phyloP scores from a whole-genome alignment of 2,797 vertebrate species.

The Alauda arvensis region DNA sequence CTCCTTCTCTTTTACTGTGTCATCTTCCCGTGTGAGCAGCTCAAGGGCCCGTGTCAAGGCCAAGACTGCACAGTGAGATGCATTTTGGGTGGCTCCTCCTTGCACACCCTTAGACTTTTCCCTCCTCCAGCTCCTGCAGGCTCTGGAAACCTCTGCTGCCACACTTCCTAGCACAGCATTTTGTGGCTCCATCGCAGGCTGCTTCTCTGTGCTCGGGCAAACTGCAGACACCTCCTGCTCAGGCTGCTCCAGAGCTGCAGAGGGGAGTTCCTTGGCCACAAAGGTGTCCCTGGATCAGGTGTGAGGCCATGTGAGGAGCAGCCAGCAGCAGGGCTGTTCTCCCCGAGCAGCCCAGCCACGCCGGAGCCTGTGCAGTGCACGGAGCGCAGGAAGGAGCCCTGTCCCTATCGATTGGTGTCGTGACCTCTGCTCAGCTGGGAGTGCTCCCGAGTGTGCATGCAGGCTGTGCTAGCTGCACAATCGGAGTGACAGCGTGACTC shows the following conservation, averaged over 20 bases:
- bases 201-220: background rate
- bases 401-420: rapidly evolving
- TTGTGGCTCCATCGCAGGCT: background rate
- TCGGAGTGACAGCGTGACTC: background rate
- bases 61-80: background rate
- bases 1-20: background rate
- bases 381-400: background rate
- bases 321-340: background rate
- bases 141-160: background rate
- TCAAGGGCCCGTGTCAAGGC: background rate
- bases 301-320: background rate
- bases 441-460: background rate
- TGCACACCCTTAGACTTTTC: rapidly evolving
- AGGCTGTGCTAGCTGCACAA: slow-evolving; percentile 5
- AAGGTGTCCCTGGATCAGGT: background rate
- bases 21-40: background rate
- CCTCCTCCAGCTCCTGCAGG: background rate
- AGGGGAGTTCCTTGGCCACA: background rate
- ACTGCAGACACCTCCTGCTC: background rate
- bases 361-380: background rate
- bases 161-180: background rate
- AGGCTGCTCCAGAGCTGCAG: background rate
- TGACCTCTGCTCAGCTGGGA: background rate
- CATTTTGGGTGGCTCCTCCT: background rate
- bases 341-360: background rate